Percentiles rank a stretch among this genome's conserved stretches.
These are phyloP conservation scores for Caenorhabditis sp. DNA, from an alignment of 2,888 invertebrate genomes.

Conservation along the genomic window DNA sequence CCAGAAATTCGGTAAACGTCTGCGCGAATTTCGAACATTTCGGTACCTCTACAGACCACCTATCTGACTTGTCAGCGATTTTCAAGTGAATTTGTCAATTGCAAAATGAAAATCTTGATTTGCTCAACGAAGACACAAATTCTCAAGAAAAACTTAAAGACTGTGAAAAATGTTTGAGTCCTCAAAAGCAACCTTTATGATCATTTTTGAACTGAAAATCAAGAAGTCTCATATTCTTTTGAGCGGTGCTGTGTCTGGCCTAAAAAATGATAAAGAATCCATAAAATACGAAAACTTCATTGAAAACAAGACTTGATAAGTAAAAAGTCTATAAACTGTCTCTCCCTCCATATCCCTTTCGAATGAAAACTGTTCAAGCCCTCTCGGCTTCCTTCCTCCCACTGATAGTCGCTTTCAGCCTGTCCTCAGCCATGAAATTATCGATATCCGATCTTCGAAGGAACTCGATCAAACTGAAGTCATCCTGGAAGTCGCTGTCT, in stretches of 20 bases:
- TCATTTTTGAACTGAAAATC: too few relatives aligned
- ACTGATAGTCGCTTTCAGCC: slow-evolving; percentile 8
- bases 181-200: too few relatives aligned
- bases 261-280: too few relatives aligned
- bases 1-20: too few relatives aligned
- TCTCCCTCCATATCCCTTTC: neutral
- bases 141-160: too few relatives aligned
- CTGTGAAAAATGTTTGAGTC: too few relatives aligned
- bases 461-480: slow-evolving; percentile 64
- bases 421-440: slow-evolving; percentile 46
- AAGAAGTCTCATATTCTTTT: too few relatives aligned
- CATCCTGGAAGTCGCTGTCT: slow-evolving; percentile 48
- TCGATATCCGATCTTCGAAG: slow-evolving; percentile 59
- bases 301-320: slow-evolving; percentile 23
- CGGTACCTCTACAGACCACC: too few relatives aligned
- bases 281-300: slow-evolving; percentile 7
- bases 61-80: too few relatives aligned
- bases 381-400: slow-evolving; percentile 47
- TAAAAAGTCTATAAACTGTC: slow-evolving; percentile 31
- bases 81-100: neutral
- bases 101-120: neutral
- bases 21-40: too few relatives aligned
- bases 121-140: too few relatives aligned
- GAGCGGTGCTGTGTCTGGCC: too few relatives aligned
- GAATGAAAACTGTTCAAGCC: slow-evolving; percentile 14